Evolutionary conservation across 1,140 invertebrate genomes (phyloP).

Genomic region (Drosophila malerkotliana): DNA sequence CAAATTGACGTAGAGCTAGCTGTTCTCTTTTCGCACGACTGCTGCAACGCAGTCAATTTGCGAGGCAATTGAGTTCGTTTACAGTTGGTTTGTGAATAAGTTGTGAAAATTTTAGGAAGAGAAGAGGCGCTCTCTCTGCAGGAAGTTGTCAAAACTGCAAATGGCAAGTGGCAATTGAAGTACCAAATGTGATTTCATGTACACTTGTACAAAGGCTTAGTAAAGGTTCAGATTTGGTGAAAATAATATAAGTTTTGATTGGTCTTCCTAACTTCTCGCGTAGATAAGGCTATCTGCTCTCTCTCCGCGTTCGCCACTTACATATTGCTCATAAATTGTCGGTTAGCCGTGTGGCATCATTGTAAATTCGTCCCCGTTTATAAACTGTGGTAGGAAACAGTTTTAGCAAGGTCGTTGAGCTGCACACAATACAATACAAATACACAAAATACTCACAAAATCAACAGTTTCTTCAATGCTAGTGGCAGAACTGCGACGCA

Average conservation of each 20-base stretch:
- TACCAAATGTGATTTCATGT: conserved; percentile 30
- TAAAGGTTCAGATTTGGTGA: background rate
- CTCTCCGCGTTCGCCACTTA: background rate
- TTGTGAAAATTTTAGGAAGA: conserved; percentile 63
- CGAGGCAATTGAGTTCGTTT: conserved; percentile 77
- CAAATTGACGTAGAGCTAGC: conserved; percentile 6
- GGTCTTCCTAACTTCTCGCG: too few relatives aligned
- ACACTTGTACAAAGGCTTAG: background rate
- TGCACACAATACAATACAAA: conserved; percentile 56
- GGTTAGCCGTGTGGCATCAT: conserved; percentile 51
- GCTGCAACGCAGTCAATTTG: conserved; percentile 74
- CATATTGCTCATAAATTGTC: background rate
- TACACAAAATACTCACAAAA: conserved; percentile 32
- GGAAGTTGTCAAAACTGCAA: conserved; percentile 64
- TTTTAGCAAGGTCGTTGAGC: conserved; percentile 72
- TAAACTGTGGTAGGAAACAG: conserved; percentile 63
- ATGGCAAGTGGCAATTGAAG: conserved; percentile 22
- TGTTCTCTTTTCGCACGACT: conserved; percentile 49
- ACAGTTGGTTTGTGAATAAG: conserved; percentile 63
- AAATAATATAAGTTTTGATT: background rate
- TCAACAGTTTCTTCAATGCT: conserved; percentile 51
- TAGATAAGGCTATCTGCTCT: too few relatives aligned
- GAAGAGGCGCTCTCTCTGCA: conserved; percentile 32
- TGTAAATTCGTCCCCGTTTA: conserved; percentile 64
- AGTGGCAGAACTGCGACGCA: conserved; percentile 53